Evolutionary conservation across 2,888 invertebrate species (phyloP).

Genomic region (Parapristionchus giblindavisi): DNA sequence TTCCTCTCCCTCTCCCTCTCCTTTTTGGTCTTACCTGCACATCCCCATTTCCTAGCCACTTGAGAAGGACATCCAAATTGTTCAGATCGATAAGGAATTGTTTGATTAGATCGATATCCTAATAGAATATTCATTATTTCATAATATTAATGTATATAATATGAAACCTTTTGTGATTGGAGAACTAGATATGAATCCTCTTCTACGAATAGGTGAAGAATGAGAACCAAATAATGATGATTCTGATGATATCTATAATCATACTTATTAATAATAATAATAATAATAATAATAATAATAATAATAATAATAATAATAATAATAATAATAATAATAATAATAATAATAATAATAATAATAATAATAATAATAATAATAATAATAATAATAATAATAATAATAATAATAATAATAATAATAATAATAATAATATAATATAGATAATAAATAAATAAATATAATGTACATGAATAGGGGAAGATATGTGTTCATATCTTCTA

Average conservation of each 20-base stretch:
- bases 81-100: background rate
- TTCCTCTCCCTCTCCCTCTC: background rate
- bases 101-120: background rate
- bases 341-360: background rate
- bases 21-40: constrained; percentile 11
- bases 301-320: background rate
- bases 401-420: background rate
- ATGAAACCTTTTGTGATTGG: constrained; percentile 8
- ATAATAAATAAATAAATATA: background rate
- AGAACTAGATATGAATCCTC: constrained; percentile 7
- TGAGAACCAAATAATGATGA: background rate
- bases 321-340: background rate
- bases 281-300: background rate
- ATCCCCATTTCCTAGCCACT: constrained; percentile 5
- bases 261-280: background rate
- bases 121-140: background rate
- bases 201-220: background rate
- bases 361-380: too few relatives aligned
- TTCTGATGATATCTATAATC: constrained; percentile 15
- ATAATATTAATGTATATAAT: background rate
- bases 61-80: constrained; percentile 3
- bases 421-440: background rate
- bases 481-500: background rate
- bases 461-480: background rate
- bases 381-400: too few relatives aligned